These are phyloP conservation scores for Megalopta genalis DNA, from an alignment of 1,140 invertebrate species.

Conservation along the genomic window DNA sequence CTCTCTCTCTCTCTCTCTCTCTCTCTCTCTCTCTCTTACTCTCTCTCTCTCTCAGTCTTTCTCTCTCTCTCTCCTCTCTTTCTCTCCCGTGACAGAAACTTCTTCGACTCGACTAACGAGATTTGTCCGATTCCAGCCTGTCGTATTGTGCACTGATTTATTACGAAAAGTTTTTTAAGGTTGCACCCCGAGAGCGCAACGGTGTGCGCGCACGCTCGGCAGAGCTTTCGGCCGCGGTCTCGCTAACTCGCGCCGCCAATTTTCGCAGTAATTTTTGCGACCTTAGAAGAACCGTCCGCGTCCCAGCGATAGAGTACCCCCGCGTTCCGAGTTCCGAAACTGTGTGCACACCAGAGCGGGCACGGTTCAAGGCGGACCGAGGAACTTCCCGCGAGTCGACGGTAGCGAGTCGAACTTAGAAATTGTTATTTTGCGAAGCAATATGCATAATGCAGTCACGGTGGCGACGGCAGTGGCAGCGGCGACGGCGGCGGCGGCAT, in stretches of 20 bases:
- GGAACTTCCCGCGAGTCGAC: too few relatives aligned
- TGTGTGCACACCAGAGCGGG: too few relatives aligned
- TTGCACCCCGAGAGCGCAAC: constrained; percentile 5
- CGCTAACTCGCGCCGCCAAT: too few relatives aligned
- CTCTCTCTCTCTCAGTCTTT: too few relatives aligned
- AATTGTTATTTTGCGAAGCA: not conserved
- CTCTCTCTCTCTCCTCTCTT: too few relatives aligned
- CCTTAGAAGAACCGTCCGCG: not conserved
- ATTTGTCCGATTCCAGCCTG: constrained; percentile 62
- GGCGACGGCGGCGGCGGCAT: not conserved
- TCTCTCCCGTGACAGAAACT: constrained; percentile 61
- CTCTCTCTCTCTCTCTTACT: too few relatives aligned
- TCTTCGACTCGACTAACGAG: constrained; percentile 75
- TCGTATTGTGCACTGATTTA: constrained; percentile 59
- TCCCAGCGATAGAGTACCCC: not conserved
- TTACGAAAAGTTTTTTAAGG: constrained; percentile 52
- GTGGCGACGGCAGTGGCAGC: too few relatives aligned
- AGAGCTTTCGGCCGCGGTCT: too few relatives aligned
- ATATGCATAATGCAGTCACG: not conserved
- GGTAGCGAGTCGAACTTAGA: not conserved
- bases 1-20: constrained; percentile 40
- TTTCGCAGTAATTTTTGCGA: not conserved
- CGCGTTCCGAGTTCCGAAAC: too few relatives aligned
- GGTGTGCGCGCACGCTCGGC: too few relatives aligned
- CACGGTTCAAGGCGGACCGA: too few relatives aligned